Evolutionary conservation across 2,113 vertebrate genomes (phyloP), one percentile per base, ranked within the genome.

Genomic region (Pithys albifrons): DNA sequence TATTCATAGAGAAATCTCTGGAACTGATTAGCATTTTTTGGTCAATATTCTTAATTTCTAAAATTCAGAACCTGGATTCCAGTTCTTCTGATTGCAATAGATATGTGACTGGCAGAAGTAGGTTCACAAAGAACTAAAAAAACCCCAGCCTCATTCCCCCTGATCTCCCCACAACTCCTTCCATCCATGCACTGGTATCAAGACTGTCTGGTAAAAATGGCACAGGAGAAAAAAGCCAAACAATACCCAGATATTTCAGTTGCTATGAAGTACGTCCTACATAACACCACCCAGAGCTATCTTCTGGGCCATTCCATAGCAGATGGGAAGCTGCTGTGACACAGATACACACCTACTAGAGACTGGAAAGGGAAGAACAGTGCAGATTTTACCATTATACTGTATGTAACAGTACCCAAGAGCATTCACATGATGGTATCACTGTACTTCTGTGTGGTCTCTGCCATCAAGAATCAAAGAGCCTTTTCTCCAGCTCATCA

Each of bases 131-230:
- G 12, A 72, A 79, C 41, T 43, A 43, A 7, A 22, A 72, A 0
- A 7, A 1, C 0, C 3, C 1, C 7, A 51, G 58, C 54, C 10
- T 39, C 62, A 9, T 37, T 76, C 3, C 5, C 7, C 3, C 12
- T 0, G 0, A 12, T 74, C 20, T 86, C 15, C 19, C 11, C 10
- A 39, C 19, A 81, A 6, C 10, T 81, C 16, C 27, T 74, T 70
- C 52, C 14, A 49, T 24, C 31, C 37, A 12, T 23, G 27, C 37
- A 41, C 59, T 35, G 10, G 5, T n/a, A 73, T 55, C 64, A 89
- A 77, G 59, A 70, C 17, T 24, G 11, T 43, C 27, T 70, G 33
- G 46, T 6, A 72, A 84, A 92, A 95, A 39, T 1, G 0, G 8
- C 39, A 77, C 17, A 51, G 5, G 7, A 62, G 25, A 7, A 6